Percentiles rank a stretch among this genome's conserved stretches.
Conservation (phyloP, 1,140 invertebrate genomes). For the Scaptomyza hsui region DNA sequence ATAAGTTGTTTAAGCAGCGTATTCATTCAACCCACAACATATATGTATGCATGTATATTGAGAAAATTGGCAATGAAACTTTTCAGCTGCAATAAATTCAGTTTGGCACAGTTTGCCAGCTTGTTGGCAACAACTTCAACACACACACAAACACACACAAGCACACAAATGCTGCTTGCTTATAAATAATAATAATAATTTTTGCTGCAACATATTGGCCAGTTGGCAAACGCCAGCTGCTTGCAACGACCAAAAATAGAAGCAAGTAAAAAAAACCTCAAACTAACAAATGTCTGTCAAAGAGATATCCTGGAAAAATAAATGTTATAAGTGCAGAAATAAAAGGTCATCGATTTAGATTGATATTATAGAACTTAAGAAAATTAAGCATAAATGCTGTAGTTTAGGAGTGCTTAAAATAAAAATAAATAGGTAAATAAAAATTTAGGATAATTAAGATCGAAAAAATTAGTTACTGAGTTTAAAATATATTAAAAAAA, state of each 20-base stretch:
- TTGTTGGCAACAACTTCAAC: conserved; percentile 26
- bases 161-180: conserved; percentile 18
- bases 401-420: too few relatives aligned
- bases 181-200: conserved; percentile 48
- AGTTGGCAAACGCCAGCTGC: conserved; percentile 37
- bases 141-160: background rate
- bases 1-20: conserved; percentile 44
- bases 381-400: too few relatives aligned
- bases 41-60: background rate
- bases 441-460: too few relatives aligned
- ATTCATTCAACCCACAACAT: conserved; percentile 21
- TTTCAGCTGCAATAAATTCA: conserved; percentile 69
- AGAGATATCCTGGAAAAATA: background rate
- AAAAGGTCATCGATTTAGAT: too few relatives aligned
- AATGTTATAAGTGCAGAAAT: background rate
- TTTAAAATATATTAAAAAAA: too few relatives aligned
- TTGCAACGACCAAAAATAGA: conserved; percentile 28
- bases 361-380: too few relatives aligned
- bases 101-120: conserved; percentile 68
- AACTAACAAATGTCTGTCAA: background rate
- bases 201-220: conserved; percentile 53
- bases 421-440: too few relatives aligned
- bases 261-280: conserved; percentile 9
- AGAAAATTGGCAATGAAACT: conserved; percentile 74
- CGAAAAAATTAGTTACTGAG: too few relatives aligned